phyloP scores from a whole-genome alignment of 2,797 vertebrate species.

The Megaceryle alcyon region DNA sequence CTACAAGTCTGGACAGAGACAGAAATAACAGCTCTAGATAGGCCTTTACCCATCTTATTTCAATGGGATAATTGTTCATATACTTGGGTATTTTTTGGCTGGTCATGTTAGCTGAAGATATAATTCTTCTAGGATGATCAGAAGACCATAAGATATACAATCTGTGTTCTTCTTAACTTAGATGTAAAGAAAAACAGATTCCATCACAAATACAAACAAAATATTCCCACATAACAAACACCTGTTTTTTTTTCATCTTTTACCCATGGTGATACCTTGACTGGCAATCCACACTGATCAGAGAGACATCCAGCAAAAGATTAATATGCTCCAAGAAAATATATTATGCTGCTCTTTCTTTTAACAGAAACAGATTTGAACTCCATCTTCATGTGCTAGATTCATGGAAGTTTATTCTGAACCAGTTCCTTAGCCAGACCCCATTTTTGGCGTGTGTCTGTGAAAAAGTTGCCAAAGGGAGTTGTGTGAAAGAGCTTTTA shows the following conservation, averaged over 20 bases:
- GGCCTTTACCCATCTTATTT: neutral
- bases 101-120: neutral
- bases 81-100: neutral
- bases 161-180: neutral
- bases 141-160: neutral
- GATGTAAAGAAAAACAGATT: neutral
- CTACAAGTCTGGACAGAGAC: neutral
- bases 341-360: neutral
- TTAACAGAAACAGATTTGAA: neutral
- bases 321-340: neutral
- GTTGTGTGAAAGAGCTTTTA: slow-evolving; percentile 38
- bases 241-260: neutral
- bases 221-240: neutral
- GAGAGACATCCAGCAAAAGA: neutral
- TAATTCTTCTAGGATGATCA: neutral
- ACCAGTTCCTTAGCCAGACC: neutral
- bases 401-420: neutral
- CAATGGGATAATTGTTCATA: neutral
- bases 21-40: neutral
- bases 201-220: neutral
- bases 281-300: neutral
- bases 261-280: neutral
- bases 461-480: slow-evolving; percentile 3
- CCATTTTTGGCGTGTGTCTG: neutral
- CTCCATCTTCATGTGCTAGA: neutral